A percentile compares a stretch with the other conserved stretches of the same genome.
phyloP scores from a whole-genome alignment of 2,113 vertebrate species.

The Piprites chloris region DNA sequence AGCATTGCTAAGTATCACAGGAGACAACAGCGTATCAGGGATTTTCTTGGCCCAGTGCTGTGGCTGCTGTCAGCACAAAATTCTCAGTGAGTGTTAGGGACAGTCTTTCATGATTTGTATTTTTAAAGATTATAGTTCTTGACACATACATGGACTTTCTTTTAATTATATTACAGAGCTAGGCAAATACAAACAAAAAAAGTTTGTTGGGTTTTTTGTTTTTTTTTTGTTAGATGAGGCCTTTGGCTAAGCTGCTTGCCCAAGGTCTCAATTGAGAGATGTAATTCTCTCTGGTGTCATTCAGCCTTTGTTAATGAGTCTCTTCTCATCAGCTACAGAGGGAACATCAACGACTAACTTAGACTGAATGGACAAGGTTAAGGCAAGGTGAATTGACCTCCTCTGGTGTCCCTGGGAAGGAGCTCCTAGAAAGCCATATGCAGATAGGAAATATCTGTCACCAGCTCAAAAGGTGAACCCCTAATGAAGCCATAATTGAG shows the following conservation, averaged over 20 bases:
- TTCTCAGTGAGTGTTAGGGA: background rate
- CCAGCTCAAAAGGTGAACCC: background rate
- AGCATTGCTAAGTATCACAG: background rate
- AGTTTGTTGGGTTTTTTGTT: no score
- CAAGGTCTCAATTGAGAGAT: background rate
- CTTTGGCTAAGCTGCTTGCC: background rate
- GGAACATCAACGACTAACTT: background rate
- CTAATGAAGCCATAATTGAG: background rate
- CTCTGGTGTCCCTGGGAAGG: background rate
- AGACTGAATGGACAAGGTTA: background rate
- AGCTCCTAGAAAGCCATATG: background rate
- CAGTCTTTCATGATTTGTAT: background rate
- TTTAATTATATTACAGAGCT: background rate
- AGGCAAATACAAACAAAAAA: background rate
- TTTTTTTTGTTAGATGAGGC: background rate
- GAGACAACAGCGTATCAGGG: accelerated
- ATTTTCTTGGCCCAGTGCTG: background rate
- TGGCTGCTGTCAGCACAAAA: background rate
- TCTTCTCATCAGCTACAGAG: background rate
- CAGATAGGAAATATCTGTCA: background rate
- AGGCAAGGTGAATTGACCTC: background rate
- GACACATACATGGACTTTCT: background rate
- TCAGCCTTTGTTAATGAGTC: background rate
- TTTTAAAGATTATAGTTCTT: background rate
- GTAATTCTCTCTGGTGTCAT: background rate